Evolutionary conservation across 2,113 vertebrate genomes (phyloP), one percentile per base, ranked within the genome.

Genomic region (Neolamprologus modestus): DNA sequence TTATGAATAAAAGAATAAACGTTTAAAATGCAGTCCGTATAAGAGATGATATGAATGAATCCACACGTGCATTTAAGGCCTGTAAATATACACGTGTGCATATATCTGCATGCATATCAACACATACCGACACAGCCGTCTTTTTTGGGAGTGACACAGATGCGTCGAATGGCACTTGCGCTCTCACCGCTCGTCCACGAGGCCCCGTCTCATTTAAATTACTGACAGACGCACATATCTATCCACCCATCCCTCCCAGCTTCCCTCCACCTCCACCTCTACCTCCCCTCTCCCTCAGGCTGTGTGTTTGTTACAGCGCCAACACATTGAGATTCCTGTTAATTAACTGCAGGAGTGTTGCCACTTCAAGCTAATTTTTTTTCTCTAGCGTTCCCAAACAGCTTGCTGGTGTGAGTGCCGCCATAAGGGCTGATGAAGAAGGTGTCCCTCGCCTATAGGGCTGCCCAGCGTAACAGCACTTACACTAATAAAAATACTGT

Each of bases 201-300:
- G 82, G 54, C 83, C 37, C 63, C 24, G 81, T 89, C 92, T 94
- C 90, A 90, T 95, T 96, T 93, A 91, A 93, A 76, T 86, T 50
- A 91, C 91, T 87, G 92, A 96, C 95, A 93, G 89, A 93, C 90
- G 88, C 92, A 93, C 85, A 90, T 86, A 89, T 82, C 85, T 45
- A 80, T 71, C 59, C 66, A 73, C 82, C 86, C 81, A 81, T 83
- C 54, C 33, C 73, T 53, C 81, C 53, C 81, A 8, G 11, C 33
- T n/a, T 66, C 37, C 40, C 24, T 35, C 89, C 79, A n/a, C 76
- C 52, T 76, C 63, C 16, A 13, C 81, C 79, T 45, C 53, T 12
- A 47, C 79, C 68, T 76, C 82, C 53, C 82, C 80, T 68, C 81
- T 84, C 79, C 42, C 53, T 50, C 33, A 17, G 59, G 52, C 83